Base-by-base conservation (phyloP, 2,888 invertebrate genomes). In the Homarus gammarus region DNA sequence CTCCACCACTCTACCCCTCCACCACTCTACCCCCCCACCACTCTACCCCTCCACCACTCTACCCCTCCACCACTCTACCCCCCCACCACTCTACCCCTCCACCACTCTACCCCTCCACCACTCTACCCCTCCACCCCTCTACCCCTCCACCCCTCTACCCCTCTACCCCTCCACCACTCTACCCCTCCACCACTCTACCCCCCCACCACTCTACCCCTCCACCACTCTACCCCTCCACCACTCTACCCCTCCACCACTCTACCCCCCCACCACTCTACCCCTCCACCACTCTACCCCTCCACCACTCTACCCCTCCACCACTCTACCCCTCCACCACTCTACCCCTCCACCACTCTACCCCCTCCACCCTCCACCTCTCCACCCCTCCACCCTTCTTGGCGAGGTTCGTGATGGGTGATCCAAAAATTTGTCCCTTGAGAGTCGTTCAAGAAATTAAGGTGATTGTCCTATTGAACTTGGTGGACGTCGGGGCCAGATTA, bases 361-460 rank as follows among this genome's bases (percentile, higher is more conserved):
- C 36, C 38, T 44, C 33, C 27, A 8, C 18, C 1, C 49, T 49
- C n/a, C 44, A 0, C 2, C 64, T 1, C 49, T 70, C 6, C 38
- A 27, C 18, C 38, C n/a, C 38, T 31, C 81, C n/a, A 31, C 51
- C 78, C 27, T n/a, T 31, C 51, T 31, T 27, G 27, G 27, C 31
- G 1, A 40, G 3, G 22, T 81, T 83, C 83, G 83, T 83, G 83
- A 72, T 49, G 51, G 22, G 70, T 44, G 70, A 49, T 70, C 44
- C 27, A 51, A 82, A 78, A 78, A 78, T 56, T 64, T 33, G 27
- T 51, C 86, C 70, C 86, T 15, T 5, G 86, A 70, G 86, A 70
- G 51, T 70, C 86, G 70, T 86, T 86, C 51, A 38, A 38, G 70
- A 70, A 86, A 86, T 86, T 86, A 86, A 79, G 38, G 79, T 78